phyloP scores from a whole-genome alignment of 2,797 vertebrate species.

The Lacerta agilis region DNA sequence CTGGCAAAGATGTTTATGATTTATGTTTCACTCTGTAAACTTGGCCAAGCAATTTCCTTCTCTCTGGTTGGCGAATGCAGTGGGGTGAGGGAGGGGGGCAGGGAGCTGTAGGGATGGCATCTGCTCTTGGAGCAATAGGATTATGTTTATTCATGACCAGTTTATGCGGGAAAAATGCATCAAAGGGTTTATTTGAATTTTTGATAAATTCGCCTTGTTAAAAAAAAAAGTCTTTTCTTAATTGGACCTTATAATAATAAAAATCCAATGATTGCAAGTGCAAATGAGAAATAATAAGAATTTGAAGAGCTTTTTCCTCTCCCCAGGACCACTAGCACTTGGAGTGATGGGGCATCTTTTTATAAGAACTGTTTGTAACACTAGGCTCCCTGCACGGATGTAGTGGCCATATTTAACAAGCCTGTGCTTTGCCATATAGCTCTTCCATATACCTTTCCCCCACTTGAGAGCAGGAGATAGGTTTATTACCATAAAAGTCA shows the following conservation, averaged over 20 bases:
- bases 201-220: slow-evolving; percentile 71
- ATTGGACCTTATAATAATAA: slow-evolving; percentile 64
- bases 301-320: slow-evolving; percentile 49
- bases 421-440: slow-evolving; percentile 1
- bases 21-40: slow-evolving; percentile 74
- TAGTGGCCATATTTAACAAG: not conserved
- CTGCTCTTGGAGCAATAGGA: slow-evolving; percentile 68
- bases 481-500: slow-evolving; percentile 41
- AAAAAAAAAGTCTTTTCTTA: slow-evolving; percentile 68
- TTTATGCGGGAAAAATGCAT: slow-evolving; percentile 68
- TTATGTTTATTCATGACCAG: slow-evolving; percentile 75
- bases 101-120: slow-evolving; percentile 65
- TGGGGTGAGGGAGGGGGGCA: slow-evolving; percentile 57
- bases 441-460: slow-evolving; percentile 27
- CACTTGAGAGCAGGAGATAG: slow-evolving; percentile 48
- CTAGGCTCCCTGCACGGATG: slow-evolving; percentile 37
- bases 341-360: slow-evolving; percentile 43
- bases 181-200: slow-evolving; percentile 73
- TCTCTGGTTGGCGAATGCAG: slow-evolving; percentile 63
- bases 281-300: slow-evolving; percentile 68
- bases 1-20: slow-evolving; percentile 71
- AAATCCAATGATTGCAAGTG: slow-evolving; percentile 63
- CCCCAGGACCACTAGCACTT: not conserved
- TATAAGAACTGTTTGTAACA: slow-evolving; percentile 28
- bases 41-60: slow-evolving; percentile 70